Evolutionary conservation across 2,113 vertebrate species (phyloP), one percentile per base, ranked within the genome.

Genomic region (Athene cunicularia): DNA sequence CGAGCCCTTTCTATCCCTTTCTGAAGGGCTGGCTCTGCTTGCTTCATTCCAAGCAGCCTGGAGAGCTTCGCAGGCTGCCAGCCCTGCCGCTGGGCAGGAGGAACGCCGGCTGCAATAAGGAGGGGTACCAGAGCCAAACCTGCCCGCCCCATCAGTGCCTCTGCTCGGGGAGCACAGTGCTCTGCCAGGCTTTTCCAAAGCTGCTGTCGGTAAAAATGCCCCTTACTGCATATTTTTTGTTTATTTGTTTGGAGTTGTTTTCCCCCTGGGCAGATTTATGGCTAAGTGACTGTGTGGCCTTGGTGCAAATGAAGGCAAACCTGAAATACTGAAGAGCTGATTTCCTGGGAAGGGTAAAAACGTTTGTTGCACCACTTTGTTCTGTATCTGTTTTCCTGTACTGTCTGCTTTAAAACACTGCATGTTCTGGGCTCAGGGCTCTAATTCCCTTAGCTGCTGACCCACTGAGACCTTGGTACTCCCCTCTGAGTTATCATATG

Each of bases 81-180:
- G 33, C 52, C 41, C 43, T 6, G 26, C n/a, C 0, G 11, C 52
- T 17, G 50, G 60, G 18, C 10, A 5, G 0, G 6, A n/a, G 53
- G 32, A 70, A 16, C 53, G 45, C 8, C 62, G 35, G 45, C 32
- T 4, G 33, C 5, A 0, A 6, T 35, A 8, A 30, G 35, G 33
- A 11, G 19, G 43, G 15, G 19, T 6, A 23, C 18, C 0, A 1
- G 71, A 9, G 14, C 56, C 72, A 41, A 56, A 35, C 72, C 56
- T 49, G 49, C 63, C n/a, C 6, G 0, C 19, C 14, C 53, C 56
- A 2, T 14, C 21, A 3, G 22, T 9, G 22, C 60, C 27, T 28
- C 10, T 53, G 53, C n/a, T 60, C 37, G 19, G 64, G 23, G n/a
- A 41, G 35, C 41, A 33, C 14, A 2, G 18, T 6, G 49, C 58